phyloP scores from a whole-genome alignment of 92 coral and sea anemone genomes.

The Actinostola sp. region DNA sequence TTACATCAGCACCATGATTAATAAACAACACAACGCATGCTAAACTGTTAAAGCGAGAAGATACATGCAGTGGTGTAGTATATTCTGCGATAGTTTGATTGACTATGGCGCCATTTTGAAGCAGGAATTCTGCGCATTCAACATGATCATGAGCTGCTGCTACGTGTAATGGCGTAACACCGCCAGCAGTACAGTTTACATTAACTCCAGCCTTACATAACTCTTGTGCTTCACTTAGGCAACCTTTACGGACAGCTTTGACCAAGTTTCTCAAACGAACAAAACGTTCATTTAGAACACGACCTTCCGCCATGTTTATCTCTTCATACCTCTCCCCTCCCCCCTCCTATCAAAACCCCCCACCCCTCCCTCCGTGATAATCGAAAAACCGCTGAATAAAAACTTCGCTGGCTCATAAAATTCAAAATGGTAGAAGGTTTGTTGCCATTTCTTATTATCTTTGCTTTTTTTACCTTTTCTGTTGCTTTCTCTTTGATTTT shows the following conservation, averaged over 20 bases:
- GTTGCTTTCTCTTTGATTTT: background rate
- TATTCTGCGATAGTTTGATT: constrained; percentile 51
- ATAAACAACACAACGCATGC: constrained; percentile 64
- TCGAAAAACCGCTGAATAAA: constrained; percentile 5
- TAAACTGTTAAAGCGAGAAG: constrained; percentile 62
- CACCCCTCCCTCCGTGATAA: background rate
- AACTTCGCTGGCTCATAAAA: constrained; percentile 36
- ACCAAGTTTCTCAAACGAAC: constrained; percentile 53
- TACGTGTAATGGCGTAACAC: constrained; percentile 66
- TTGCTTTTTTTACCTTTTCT: background rate
- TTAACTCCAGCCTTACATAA: constrained; percentile 56
- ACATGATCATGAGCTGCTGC: constrained; percentile 72
- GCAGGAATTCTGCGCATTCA: constrained; percentile 66
- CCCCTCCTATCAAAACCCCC: background rate
- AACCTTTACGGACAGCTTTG: constrained; percentile 61
- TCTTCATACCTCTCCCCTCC: background rate
- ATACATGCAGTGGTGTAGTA: constrained; percentile 65
- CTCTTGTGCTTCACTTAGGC: constrained; percentile 49
- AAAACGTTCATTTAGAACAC: constrained; percentile 38
- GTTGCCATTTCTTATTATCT: constrained; percentile 1
- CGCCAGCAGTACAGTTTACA: constrained; percentile 60
- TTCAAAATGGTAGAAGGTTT: constrained; percentile 53
- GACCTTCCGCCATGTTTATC: constrained; percentile 48
- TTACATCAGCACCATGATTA: constrained; percentile 61
- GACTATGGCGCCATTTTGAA: constrained; percentile 53